A percentile compares a stretch with the other conserved stretches of the same genome.
phyloP scores from a whole-genome alignment of 2,888 invertebrate species.

The Eupsilia transversa region DNA sequence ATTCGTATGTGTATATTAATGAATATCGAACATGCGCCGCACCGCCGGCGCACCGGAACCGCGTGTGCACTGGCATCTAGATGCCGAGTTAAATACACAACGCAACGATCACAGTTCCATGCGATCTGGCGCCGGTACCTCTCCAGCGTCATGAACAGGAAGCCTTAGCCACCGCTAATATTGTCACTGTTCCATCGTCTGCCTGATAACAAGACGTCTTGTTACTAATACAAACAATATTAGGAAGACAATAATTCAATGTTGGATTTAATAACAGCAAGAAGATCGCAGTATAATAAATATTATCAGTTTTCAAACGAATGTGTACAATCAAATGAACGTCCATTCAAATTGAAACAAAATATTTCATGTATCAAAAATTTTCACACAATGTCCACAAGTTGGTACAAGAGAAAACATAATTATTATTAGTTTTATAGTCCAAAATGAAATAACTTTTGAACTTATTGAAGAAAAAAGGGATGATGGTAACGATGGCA shows the following conservation, averaged over 20 bases:
- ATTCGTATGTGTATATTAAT: no score
- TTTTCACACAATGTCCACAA: slow-evolving; percentile 1
- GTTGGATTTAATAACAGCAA: slow-evolving; percentile 68
- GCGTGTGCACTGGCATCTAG: no score
- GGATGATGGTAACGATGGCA: slow-evolving; percentile 13
- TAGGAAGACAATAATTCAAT: slow-evolving; percentile 27
- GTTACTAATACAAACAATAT: slow-evolving; percentile 26
- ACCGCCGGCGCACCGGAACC: no score
- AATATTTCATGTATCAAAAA: slow-evolving; percentile 35
- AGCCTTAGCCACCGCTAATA: no score
- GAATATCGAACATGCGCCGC: no score
- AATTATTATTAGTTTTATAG: slow-evolving; percentile 1
- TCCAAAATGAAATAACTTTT: neutral
- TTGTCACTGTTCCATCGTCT: neutral
- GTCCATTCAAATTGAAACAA: slow-evolving; percentile 53
- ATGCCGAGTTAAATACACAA: no score
- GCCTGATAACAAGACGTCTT: slow-evolving; percentile 2
- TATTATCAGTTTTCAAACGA: slow-evolving; percentile 47
- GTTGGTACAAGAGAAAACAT: neutral
- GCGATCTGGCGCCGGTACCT: no score
- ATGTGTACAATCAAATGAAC: slow-evolving; percentile 40
- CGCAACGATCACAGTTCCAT: no score
- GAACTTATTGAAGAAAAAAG: neutral
- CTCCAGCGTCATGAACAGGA: no score
- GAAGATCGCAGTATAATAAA: slow-evolving; percentile 39